Evolutionary conservation across 2,113 vertebrate species (phyloP).

Genomic region (Pipa parva): DNA sequence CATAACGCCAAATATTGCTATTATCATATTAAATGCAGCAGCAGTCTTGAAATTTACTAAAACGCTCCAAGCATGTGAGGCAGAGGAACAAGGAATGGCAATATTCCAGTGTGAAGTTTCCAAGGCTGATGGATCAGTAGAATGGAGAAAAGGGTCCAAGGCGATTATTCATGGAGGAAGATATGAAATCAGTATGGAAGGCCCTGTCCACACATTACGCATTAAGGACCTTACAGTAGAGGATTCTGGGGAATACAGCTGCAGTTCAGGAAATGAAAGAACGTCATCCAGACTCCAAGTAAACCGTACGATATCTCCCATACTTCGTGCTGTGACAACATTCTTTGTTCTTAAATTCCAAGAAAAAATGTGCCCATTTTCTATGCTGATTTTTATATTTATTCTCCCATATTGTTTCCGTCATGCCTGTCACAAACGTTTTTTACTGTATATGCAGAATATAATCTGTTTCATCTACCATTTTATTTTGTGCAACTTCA

Average conservation of each 20-base stretch:
- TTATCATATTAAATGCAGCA: slow-evolving; percentile 41
- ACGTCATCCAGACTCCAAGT: slow-evolving; percentile 68
- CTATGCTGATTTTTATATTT: too few relatives aligned
- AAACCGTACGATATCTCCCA: slow-evolving; percentile 66
- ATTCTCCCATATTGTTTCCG: too few relatives aligned
- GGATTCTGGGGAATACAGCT: slow-evolving; percentile 77
- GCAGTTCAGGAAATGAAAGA: slow-evolving; percentile 62
- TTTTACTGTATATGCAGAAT: too few relatives aligned
- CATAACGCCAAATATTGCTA: background rate
- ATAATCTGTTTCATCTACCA: too few relatives aligned
- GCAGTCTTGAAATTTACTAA: slow-evolving; percentile 45
- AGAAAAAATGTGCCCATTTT: too few relatives aligned
- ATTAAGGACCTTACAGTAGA: slow-evolving; percentile 56
- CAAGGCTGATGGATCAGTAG: slow-evolving; percentile 55
- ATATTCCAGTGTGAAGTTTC: slow-evolving; percentile 71
- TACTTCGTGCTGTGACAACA: too few relatives aligned
- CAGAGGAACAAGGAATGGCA: slow-evolving; percentile 65
- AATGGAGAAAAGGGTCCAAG: slow-evolving; percentile 67
- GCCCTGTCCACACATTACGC: slow-evolving; percentile 58
- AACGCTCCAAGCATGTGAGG: slow-evolving; percentile 41
- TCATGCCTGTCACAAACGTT: too few relatives aligned
- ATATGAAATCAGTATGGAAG: slow-evolving; percentile 65
- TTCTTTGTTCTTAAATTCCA: too few relatives aligned
- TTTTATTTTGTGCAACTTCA: too few relatives aligned
- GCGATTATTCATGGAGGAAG: slow-evolving; percentile 65